Evolutionary conservation across 2,888 invertebrate genomes (phyloP), one percentile per base, ranked within the genome.

Genomic region (Rhyacophila evoluta): DNA sequence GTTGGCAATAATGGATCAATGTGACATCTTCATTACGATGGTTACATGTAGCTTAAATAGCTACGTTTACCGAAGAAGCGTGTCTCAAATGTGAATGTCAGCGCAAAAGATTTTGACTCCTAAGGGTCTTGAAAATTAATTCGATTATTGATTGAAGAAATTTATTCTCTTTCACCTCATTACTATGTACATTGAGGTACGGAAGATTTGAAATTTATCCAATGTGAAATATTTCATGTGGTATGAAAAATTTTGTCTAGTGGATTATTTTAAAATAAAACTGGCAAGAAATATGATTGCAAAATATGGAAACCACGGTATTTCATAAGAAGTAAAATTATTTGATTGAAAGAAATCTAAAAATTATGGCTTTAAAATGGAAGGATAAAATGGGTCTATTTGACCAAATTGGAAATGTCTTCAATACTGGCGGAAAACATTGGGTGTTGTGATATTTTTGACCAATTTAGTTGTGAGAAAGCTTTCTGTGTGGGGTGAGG

Each of bases 401-500:
- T n/a, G n/a, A n/a, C n/a, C n/a, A n/a, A n/a, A n/a, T n/a, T n/a
- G n/a, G n/a, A n/a, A n/a, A n/a, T n/a, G n/a, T n/a, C n/a, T n/a
- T n/a, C n/a, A n/a, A n/a, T n/a, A n/a, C n/a, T n/a, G 25, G 55
- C 55, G 25, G 25, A 55, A 19, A 55, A 55, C 55, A 25, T 25
- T 55, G 55, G 8, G 8, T 55, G 25, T 55, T 55, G 55, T 55
- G 55, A 55, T 55, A 55, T 55, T 55, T 55, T 55, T 55, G 55
- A 55, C 55, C 55, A 55, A 55, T 55, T 55, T 55, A 55, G 55
- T 55, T 55, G 55, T 55, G 55, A 55, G 55, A 19, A 55, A 2
- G 55, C 55, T 25, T 19, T 55, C 55, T 19, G 10, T 2, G 55
- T 55, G 55, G 55, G 19, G 55, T 55, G 55, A 55, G 55, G 19